A percentile compares a stretch with the other conserved stretches of the same genome.
These are phyloP conservation scores for Pogonophryne albipinna DNA, from an alignment of 2,797 vertebrate genomes.

Conservation along the genomic window DNA sequence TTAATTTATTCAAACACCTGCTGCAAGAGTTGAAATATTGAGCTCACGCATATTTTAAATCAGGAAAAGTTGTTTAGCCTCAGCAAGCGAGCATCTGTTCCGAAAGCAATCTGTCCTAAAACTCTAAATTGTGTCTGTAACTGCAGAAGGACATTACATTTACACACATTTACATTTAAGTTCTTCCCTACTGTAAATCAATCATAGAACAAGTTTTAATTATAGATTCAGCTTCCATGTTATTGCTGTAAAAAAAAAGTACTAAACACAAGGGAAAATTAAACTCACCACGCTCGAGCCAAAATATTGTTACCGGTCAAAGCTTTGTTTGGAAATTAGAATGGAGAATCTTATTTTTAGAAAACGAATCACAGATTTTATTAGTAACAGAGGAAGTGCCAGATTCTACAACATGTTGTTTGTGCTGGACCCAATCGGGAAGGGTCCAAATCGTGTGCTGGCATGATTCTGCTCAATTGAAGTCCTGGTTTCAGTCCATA, in stretches of 20 bases:
- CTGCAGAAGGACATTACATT: not conserved
- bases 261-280: not conserved
- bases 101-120: not conserved
- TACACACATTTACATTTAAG: conserved; percentile 27
- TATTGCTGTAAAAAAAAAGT: not conserved
- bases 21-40: conserved; percentile 15
- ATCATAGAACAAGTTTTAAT: not conserved
- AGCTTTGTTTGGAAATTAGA: conserved; percentile 18
- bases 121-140: not conserved
- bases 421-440: conserved; percentile 5
- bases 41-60: conserved; percentile 15
- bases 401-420: conserved; percentile 24
- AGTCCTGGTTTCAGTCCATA: conserved; percentile 10
- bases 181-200: not conserved
- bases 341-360: conserved; percentile 26
- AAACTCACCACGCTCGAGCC: not conserved
- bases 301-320: not conserved
- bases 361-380: conserved; percentile 16
- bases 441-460: conserved; percentile 27
- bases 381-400: conserved; percentile 25
- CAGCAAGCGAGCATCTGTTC: conserved; percentile 25
- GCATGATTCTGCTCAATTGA: conserved; percentile 4
- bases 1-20: conserved; percentile 38
- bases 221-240: not conserved
- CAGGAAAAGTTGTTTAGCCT: not conserved